Percentiles rank a stretch among this genome's conserved stretches.
Evolutionary conservation across 2,888 invertebrate species (phyloP).

Genomic region (Furcula furcula): DNA sequence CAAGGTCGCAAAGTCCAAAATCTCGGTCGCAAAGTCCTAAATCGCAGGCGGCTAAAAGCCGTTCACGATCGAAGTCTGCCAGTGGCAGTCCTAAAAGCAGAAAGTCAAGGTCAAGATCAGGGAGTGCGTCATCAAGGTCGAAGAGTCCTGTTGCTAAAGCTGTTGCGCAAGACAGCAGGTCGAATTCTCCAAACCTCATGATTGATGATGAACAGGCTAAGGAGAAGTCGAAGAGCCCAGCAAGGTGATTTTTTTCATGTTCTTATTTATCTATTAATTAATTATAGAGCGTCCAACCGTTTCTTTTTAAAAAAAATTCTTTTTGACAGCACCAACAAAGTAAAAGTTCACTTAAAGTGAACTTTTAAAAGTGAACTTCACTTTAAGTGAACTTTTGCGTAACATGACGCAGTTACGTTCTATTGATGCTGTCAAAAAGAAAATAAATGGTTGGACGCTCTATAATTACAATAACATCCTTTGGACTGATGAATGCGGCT

Average conservation of each 20-base stretch:
- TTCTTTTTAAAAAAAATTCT: too few relatives aligned
- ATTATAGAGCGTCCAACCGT: too few relatives aligned
- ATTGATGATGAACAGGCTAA: slow-evolving; percentile 71
- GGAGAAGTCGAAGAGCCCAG: slow-evolving; percentile 63
- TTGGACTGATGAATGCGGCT: too few relatives aligned
- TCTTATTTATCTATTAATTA: neutral
- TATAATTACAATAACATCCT: too few relatives aligned
- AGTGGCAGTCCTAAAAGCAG: slow-evolving; percentile 59
- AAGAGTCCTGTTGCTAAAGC: slow-evolving; percentile 57
- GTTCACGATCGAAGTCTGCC: slow-evolving; percentile 67
- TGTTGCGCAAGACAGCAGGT: slow-evolving; percentile 67
- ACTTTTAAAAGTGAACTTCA: too few relatives aligned
- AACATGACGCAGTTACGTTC: too few relatives aligned
- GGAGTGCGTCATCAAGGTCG: slow-evolving; percentile 56
- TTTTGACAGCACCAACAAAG: too few relatives aligned
- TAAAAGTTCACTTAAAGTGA: too few relatives aligned
- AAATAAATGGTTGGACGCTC: too few relatives aligned
- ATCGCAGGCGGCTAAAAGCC: slow-evolving; percentile 48
- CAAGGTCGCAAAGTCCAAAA: slow-evolving; percentile 54
- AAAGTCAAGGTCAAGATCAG: slow-evolving; percentile 42
- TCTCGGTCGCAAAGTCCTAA: slow-evolving; percentile 46
- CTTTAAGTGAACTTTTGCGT: too few relatives aligned
- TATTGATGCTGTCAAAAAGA: too few relatives aligned
- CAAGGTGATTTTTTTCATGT: slow-evolving; percentile 47
- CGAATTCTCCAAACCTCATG: slow-evolving; percentile 78